Conservation (phyloP, 30 jellyfish, hydroid and myxozoan genomes). For the Aurelia aurita region DNA sequence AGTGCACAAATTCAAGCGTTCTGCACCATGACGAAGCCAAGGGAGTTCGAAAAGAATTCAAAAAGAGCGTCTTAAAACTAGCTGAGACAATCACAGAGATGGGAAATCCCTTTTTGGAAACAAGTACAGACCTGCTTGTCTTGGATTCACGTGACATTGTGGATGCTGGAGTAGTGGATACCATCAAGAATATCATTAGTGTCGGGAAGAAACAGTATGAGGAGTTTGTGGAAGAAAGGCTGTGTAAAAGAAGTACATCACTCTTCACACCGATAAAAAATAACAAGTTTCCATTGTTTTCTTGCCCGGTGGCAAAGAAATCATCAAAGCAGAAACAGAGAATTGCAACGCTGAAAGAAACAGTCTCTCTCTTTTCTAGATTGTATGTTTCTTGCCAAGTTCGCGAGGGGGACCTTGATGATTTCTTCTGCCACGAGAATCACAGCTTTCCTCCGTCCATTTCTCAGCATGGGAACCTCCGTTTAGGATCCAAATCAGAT, state of each 20-base stretch:
- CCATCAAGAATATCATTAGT: background rate
- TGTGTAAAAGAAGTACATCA: background rate
- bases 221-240: conserved; percentile 10
- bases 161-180: conserved; percentile 1
- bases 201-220: background rate
- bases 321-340: conserved; percentile 25
- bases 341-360: too few relatives aligned
- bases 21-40: conserved; percentile 40
- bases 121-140: conserved; percentile 11
- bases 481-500: conserved; percentile 12
- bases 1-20: background rate
- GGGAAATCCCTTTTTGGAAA: conserved; percentile 53
- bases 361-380: conserved; percentile 29
- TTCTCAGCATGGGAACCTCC: conserved; percentile 20
- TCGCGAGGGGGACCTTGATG: conserved; percentile 42
- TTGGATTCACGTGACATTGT: too few relatives aligned
- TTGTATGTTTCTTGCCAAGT: conserved; percentile 59
- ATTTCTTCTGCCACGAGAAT: conserved; percentile 17
- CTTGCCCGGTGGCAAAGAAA: conserved; percentile 8
- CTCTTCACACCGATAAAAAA: conserved; percentile 9
- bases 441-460: conserved; percentile 29
- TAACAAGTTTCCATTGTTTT: conserved; percentile 33
- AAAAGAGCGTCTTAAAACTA: background rate
- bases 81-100: conserved; percentile 11
- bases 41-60: conserved; percentile 15